These are phyloP conservation scores for Heliconius hewitsoni DNA, from an alignment of 1,140 invertebrate genomes.

Conservation along the genomic window DNA sequence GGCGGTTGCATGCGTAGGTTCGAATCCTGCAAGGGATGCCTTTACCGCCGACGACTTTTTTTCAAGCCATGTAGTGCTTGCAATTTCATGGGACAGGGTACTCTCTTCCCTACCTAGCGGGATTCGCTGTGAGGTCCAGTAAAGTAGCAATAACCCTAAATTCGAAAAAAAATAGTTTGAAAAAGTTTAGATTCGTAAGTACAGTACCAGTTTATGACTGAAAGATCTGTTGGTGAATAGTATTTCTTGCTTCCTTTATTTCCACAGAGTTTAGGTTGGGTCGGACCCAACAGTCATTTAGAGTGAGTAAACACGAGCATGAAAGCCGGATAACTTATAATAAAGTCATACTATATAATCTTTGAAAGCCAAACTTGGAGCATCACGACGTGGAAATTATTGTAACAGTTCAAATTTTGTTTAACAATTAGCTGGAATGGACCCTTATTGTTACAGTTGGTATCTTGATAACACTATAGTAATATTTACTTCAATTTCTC, in stretches of 20 bases:
- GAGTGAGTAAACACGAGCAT: conserved; percentile 41
- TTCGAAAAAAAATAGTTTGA: not conserved
- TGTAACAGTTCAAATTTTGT: conserved; percentile 24
- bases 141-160: too few relatives aligned
- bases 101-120: too few relatives aligned
- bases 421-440: conserved; percentile 20
- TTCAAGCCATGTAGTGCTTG: too few relatives aligned
- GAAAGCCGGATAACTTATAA: conserved; percentile 41
- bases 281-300: conserved; percentile 45
- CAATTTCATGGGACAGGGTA: not conserved
- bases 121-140: too few relatives aligned
- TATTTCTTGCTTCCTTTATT: conserved; percentile 45
- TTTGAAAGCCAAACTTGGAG: conserved; percentile 39
- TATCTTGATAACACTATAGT: not conserved
- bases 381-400: conserved; percentile 32
- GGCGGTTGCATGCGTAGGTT: too few relatives aligned
- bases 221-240: conserved; percentile 39
- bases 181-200: not conserved
- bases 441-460: conserved; percentile 1
- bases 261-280: conserved; percentile 40
- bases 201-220: conserved; percentile 41
- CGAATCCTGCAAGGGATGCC: too few relatives aligned
- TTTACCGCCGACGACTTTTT: too few relatives aligned
- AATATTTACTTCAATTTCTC: not conserved
- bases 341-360: conserved; percentile 42